Evolutionary conservation across 2,888 invertebrate genomes (phyloP).

Genomic region (Cryptocephalus moraei): DNA sequence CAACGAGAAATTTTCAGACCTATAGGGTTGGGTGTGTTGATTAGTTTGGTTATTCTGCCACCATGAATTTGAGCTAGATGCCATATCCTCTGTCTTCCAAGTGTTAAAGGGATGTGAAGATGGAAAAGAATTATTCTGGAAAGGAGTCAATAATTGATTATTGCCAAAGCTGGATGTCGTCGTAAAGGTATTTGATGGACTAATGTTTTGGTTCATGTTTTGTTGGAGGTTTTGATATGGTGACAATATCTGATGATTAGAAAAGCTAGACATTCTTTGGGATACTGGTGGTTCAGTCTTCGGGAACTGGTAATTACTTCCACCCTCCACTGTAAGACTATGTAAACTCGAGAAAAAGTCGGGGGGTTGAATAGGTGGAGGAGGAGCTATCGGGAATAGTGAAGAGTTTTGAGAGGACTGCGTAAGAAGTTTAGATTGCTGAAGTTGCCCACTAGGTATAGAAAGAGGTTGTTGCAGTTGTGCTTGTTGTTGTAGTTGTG

Average conservation of each 20-base stretch:
- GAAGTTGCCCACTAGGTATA: too few relatives aligned
- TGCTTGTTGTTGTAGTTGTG: too few relatives aligned
- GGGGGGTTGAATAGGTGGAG: too few relatives aligned
- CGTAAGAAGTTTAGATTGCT: background rate
- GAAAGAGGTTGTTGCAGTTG: too few relatives aligned
- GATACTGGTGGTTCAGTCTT: slow-evolving; percentile 10
- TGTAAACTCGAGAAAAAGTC: too few relatives aligned
- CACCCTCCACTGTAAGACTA: background rate
- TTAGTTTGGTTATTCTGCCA: slow-evolving; percentile 11
- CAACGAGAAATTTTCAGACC: slow-evolving; percentile 5
- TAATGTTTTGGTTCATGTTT: slow-evolving; percentile 4
- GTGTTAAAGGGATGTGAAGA: slow-evolving; percentile 16
- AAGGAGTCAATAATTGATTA: slow-evolving; percentile 7
- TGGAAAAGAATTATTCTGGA: slow-evolving; percentile 12
- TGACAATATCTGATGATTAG: slow-evolving; percentile 12
- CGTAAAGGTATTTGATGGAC: slow-evolving; percentile 1
- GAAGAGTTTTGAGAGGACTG: background rate
- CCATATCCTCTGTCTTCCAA: slow-evolving; percentile 16
- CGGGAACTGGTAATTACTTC: slow-evolving; percentile 14
- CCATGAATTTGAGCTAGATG: slow-evolving; percentile 10
- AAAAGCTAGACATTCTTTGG: background rate
- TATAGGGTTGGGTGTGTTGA: slow-evolving; percentile 4
- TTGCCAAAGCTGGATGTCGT: background rate
- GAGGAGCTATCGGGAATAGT: slow-evolving; percentile 5
- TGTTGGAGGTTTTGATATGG: slow-evolving; percentile 10